Base-by-base conservation (phyloP, 2,113 vertebrate genomes). In the Uria lomvia region DNA sequence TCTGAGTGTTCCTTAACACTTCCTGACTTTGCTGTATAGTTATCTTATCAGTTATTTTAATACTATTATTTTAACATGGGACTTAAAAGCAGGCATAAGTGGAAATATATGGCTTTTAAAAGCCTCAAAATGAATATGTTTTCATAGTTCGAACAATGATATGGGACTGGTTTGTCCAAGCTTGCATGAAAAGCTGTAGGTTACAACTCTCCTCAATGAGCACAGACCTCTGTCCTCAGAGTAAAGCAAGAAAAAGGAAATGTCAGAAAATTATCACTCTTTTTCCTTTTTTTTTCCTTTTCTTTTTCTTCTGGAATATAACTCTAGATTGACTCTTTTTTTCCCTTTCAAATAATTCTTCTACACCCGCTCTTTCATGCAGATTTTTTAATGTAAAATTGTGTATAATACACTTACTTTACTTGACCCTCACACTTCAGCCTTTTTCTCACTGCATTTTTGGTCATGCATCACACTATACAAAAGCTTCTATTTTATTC, bases 401-500 rank as follows among this genome's bases (percentile, higher is more conserved):
- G 1, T 34, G 1, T 43, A 11, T 50, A 38, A 68, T 15, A 2
- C 11, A 72, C 11, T 50, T 4, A 55, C 2, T 5, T 5, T 32
- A 43, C 50, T 30, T 84, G 42, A 73, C 12, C 5, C 21, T 79
- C 14, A 65, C 27, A 62, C 15, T 66, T 82, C 11, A 58, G 30
- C 17, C 7, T 68, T 91, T 75, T 86, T 18, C 26, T 73, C 27
- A 26, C 8, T 66, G 5, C 15, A 40, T 40, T 90, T 78, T 53
- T 19, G 5, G 15, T 72, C 8, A 0, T 87, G 30, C 15, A 27
- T 56, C 30, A 49, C 16, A 65, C 3, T 5, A 49, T 36, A 72
- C 4, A 73, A 18, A 32, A 58, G 16, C 4, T 73, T 79, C 30
- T 91, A 12, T 68, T 75, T 86, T 53, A 36, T 62, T 88, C 36